A percentile compares a stretch with the other conserved stretches of the same genome.
phyloP scores from a whole-genome alignment of 1,140 invertebrate species.

The Whitmania pigra region DNA sequence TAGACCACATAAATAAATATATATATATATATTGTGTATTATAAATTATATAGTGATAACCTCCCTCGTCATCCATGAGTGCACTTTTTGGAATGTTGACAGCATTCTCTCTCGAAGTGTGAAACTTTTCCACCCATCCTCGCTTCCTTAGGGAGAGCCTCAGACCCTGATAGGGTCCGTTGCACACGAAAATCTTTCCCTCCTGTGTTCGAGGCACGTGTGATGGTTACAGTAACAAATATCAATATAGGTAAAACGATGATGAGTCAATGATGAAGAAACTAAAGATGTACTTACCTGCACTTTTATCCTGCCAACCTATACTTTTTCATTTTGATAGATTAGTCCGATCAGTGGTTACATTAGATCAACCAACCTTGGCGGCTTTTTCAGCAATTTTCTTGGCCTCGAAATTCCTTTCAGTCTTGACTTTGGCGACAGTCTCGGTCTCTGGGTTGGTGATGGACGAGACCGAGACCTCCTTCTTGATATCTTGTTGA shows the following conservation, averaged over 20 bases:
- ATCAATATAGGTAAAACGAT: too few relatives aligned
- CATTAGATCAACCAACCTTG: neutral
- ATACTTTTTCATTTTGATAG: neutral
- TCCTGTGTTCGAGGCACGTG: neutral
- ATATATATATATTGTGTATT: too few relatives aligned
- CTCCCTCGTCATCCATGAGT: neutral
- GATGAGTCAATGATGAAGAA: too few relatives aligned
- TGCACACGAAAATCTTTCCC: neutral
- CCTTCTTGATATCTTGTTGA: neutral
- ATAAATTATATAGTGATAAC: neutral
- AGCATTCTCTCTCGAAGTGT: neutral
- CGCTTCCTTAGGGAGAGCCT: neutral
- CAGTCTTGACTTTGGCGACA: neutral
- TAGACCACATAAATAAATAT: too few relatives aligned
- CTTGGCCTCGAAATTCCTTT: neutral
- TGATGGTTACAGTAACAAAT: neutral
- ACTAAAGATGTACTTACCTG: too few relatives aligned
- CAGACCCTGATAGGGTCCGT: slow-evolving; percentile 2
- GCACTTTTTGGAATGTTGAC: neutral
- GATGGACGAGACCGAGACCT: neutral
- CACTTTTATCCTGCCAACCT: too few relatives aligned
- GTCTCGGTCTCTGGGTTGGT: neutral
- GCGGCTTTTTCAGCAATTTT: neutral
- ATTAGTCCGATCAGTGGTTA: neutral
- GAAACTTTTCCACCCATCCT: slow-evolving; percentile 5